Evolutionary conservation across 2,113 vertebrate genomes (phyloP).

Genomic region (Mixornis gularis): DNA sequence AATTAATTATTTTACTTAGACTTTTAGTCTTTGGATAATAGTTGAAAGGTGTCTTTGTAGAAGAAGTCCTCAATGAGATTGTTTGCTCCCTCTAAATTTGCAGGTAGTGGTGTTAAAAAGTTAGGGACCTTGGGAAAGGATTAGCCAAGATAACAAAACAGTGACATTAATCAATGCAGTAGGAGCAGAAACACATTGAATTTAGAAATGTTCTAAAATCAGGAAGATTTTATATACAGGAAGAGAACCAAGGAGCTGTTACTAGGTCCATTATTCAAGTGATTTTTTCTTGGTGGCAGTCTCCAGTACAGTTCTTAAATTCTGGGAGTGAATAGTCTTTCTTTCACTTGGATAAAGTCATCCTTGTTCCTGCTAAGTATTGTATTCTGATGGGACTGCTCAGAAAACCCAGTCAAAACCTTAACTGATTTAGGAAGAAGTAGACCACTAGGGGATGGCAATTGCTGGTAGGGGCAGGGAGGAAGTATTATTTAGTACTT

Average conservation of each 20-base stretch:
- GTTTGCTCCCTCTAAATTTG: neutral
- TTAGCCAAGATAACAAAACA: neutral
- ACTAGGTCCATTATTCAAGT: neutral
- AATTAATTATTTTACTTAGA: neutral
- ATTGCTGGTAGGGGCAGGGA: neutral
- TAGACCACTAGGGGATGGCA: neutral
- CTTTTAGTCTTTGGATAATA: neutral
- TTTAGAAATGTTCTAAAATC: neutral
- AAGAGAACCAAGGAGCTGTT: neutral
- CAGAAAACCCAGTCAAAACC: neutral
- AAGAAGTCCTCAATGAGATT: fast-evolving
- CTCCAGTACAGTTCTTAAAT: neutral
- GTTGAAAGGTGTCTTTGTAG: neutral
- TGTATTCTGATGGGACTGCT: neutral
- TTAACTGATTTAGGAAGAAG: neutral
- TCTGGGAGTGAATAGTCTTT: neutral
- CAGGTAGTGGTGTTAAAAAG: neutral
- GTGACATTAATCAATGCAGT: neutral
- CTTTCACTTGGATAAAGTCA: neutral
- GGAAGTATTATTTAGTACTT: neutral
- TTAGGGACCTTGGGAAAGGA: neutral
- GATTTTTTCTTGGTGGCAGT: neutral
- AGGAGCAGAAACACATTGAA: neutral
- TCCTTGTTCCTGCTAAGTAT: neutral
- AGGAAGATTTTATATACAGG: neutral